phyloP scores from a whole-genome alignment of 2,797 vertebrate genomes.

The Sarcophilus harrisii region DNA sequence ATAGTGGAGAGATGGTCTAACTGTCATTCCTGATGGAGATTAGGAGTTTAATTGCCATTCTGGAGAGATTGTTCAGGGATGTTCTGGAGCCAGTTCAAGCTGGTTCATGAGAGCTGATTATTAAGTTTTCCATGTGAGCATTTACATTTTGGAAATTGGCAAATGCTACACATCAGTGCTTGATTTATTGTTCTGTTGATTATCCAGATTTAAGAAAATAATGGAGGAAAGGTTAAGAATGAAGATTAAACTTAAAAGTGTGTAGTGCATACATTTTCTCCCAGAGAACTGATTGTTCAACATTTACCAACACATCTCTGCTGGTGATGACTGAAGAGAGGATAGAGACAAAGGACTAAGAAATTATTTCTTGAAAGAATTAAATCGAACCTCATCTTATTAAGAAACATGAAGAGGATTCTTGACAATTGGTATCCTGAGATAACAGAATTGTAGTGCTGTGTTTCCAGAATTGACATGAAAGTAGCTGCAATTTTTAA shows the following conservation, averaged over 20 bases:
- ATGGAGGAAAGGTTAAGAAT: background rate
- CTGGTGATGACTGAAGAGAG: no score
- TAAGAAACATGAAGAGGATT: background rate
- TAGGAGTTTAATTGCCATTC: background rate
- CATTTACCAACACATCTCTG: no score
- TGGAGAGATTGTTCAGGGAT: background rate
- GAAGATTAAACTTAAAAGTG: background rate
- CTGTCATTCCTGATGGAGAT: background rate
- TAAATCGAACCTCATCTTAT: background rate
- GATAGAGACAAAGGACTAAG: background rate
- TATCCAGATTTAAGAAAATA: background rate
- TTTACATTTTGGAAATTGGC: background rate
- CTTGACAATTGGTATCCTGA: background rate
- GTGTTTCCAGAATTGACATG: background rate
- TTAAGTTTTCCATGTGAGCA: background rate
- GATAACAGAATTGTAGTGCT: background rate
- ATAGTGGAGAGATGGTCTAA: background rate
- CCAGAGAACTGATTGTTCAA: background rate
- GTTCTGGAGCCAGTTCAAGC: background rate
- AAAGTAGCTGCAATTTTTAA: background rate
- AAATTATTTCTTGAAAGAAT: background rate
- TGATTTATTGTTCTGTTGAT: background rate
- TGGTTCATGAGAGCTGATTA: background rate
- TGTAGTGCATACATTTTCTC: background rate
- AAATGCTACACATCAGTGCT: background rate